Percentiles rank a stretch among this genome's conserved stretches.
Evolutionary conservation across 2,113 vertebrate genomes (phyloP).

Genomic region (Hemichromis elongatus): DNA sequence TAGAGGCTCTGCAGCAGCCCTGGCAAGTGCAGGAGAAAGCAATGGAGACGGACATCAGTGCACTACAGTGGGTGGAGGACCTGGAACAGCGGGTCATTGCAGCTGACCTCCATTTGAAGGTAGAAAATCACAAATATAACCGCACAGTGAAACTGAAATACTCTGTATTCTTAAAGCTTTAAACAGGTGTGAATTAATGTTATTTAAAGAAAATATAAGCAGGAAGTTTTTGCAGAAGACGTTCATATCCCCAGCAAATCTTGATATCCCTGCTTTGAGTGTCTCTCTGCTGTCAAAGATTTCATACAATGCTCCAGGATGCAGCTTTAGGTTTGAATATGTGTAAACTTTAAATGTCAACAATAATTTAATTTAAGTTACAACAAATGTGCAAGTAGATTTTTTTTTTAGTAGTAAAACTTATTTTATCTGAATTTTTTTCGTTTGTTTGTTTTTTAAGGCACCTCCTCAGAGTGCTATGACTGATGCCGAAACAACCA

Average conservation of each 20-base stretch:
- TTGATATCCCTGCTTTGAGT: neutral
- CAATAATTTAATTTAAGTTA: neutral
- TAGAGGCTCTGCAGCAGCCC: slow-evolving; percentile 72
- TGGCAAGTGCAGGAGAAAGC: slow-evolving; percentile 83
- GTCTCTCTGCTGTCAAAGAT: neutral
- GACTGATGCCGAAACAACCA: slow-evolving; percentile 51
- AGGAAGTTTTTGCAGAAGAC: neutral
- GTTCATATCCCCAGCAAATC: neutral
- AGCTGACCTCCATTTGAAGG: slow-evolving; percentile 90
- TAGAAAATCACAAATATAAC: slow-evolving; percentile 25
- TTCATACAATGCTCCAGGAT: neutral
- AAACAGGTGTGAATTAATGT: neutral
- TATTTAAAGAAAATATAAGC: neutral
- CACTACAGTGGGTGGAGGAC: slow-evolving; percentile 91
- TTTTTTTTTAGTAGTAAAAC: neutral
- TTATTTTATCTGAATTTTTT: neutral
- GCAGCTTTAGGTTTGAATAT: neutral
- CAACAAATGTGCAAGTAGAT: neutral
- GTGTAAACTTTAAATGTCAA: neutral
- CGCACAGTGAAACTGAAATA: neutral
- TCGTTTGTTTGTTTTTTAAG: slow-evolving; percentile 24
- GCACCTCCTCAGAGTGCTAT: slow-evolving; percentile 50
- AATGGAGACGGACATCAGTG: slow-evolving; percentile 79
- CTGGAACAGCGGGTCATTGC: slow-evolving; percentile 86
- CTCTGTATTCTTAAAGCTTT: neutral